Conservation (phyloP, 2,113 vertebrate species). For the Sterna hirundo region DNA sequence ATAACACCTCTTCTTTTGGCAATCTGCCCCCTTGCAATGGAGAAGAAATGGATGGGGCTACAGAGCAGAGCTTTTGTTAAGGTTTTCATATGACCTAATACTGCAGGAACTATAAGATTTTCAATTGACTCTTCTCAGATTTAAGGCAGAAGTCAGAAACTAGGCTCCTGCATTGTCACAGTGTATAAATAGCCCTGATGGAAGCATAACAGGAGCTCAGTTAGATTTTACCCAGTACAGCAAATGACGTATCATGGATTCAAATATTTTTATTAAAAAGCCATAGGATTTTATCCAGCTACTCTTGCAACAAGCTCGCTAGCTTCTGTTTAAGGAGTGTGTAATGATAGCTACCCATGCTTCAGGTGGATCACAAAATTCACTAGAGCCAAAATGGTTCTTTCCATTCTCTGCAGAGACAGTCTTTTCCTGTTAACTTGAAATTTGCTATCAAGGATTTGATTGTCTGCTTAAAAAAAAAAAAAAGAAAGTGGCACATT, state of each 20-base stretch:
- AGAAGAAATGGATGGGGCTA: background rate
- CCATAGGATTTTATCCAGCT: background rate
- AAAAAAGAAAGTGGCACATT: background rate
- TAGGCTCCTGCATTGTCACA: conserved; percentile 18
- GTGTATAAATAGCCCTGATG: conserved; percentile 42
- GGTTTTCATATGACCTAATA: background rate
- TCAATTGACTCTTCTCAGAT: background rate
- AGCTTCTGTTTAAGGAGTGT: background rate
- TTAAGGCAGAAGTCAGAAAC: conserved; percentile 31
- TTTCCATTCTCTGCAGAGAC: background rate
- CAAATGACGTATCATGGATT: background rate
- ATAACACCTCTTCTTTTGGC: background rate
- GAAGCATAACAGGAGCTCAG: conserved; percentile 3
- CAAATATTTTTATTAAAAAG: background rate
- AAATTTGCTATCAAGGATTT: conserved; percentile 4
- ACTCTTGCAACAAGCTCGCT: background rate
- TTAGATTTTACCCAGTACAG: background rate
- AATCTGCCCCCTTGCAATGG: background rate
- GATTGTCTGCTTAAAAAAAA: conserved; percentile 28
- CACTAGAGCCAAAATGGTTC: conserved; percentile 8
- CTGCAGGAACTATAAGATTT: background rate
- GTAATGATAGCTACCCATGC: background rate
- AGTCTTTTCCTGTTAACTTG: background rate
- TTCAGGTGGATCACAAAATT: background rate
- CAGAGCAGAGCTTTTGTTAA: background rate